Base-by-base conservation (phyloP, 2,888 invertebrate species). In the Thumatha senex region DNA sequence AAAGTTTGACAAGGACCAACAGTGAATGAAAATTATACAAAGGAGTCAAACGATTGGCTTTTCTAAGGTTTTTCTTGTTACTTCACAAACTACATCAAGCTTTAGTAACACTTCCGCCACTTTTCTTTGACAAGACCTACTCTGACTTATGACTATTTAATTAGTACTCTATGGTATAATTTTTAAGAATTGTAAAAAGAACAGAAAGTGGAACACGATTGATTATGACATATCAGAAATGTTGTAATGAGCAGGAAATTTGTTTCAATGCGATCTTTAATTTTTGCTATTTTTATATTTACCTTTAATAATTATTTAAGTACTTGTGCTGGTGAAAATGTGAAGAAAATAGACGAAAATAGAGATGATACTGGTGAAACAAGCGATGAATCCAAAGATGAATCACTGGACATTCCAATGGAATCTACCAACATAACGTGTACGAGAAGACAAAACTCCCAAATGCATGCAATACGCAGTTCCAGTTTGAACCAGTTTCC, bases 261-360 rank as follows among this genome's bases (percentile, higher is more conserved):
- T 46, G 39, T 61, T 66, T 74, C 75, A 54, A 61, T 78, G 52
- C 67, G 71, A 65, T 74, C 78, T 58, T 54, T 82, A 14, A 35
- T 78, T 61, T 59, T 78, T 56, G 33, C 74, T 61, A 42, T 76
- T 50, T 66, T 82, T 54, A 47, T 83, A 55, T 67, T 75, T 43
- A 59, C 70, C 46, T 73, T 74, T 38, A 56, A 4, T 2, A 24
- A 2, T 24, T 24, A 24, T 24, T 24, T 78, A 44, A 59, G 62
- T 46, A 66, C 57, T 45, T 74, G 78, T 61, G 56, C 63, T 15
- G 74, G 76, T 61, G 80, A 81, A 46, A 80, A 82, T 71, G 81
- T 82, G 10, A 88, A 86, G 61, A 88, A 88, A 67, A 76, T 79
- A 13, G 86, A 88, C 50, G 84, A 87, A 34, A 79, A 70, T 46